Percentiles rank a stretch among this genome's conserved stretches.
Conservation (phyloP, 2,888 invertebrate species). For the Blomia tropicalis region DNA sequence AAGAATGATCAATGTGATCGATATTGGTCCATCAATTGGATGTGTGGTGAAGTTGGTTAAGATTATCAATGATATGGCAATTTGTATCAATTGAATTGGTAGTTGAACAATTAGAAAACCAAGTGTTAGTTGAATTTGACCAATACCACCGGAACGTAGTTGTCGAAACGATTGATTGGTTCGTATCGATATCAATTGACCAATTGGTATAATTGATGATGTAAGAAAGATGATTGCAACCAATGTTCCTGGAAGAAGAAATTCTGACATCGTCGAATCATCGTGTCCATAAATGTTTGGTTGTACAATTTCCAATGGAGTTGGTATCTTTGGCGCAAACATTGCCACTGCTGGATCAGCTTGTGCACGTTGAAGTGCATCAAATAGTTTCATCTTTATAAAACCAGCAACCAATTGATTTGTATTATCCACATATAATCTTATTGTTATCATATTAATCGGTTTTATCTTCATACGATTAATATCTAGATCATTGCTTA, state of each 20-base stretch:
- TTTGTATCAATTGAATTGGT: background rate
- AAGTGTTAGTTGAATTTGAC: background rate
- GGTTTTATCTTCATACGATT: background rate
- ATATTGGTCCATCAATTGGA: background rate
- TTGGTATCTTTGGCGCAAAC: background rate
- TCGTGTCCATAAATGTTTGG: slow-evolving; percentile 6
- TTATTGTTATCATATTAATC: slow-evolving; percentile 5
- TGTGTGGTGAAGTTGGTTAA: background rate
- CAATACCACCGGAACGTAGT: background rate
- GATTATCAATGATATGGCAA: background rate
- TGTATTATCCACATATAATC: slow-evolving; percentile 1
- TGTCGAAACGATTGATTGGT: background rate
- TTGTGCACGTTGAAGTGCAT: background rate
- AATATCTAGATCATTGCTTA: background rate
- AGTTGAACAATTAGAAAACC: background rate
- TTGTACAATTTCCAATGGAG: background rate
- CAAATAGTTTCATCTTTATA: background rate
- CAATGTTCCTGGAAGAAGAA: slow-evolving; percentile 12
- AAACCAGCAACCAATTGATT: slow-evolving; percentile 5
- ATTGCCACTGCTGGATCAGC: background rate
- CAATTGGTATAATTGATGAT: background rate
- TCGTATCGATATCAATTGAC: background rate
- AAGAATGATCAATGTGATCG: background rate
- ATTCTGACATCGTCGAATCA: slow-evolving; percentile 1
- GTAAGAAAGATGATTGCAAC: background rate